Percentiles rank a stretch among this genome's conserved stretches.
Conservation (phyloP, 1,140 invertebrate genomes). For the Tyrophagus putrescentiae region DNA sequence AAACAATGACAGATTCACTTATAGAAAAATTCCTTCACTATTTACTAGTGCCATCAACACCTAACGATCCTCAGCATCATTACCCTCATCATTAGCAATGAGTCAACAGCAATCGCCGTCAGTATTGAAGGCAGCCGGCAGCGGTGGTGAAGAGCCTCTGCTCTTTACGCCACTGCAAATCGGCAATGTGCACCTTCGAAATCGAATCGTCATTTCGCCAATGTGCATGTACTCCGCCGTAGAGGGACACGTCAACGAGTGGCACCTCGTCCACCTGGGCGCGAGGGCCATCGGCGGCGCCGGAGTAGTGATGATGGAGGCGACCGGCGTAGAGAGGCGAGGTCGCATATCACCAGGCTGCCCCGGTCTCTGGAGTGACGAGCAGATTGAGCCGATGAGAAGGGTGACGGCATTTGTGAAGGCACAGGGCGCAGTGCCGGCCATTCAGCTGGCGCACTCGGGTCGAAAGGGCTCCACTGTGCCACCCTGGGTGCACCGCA, state of each 20-base stretch:
- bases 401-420: background rate
- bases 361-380: conserved; percentile 10
- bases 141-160: background rate
- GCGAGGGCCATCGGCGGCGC: conserved; percentile 1
- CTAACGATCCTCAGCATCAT: too few relatives aligned
- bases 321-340: conserved; percentile 12
- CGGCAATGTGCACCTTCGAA: background rate
- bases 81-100: too few relatives aligned
- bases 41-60: too few relatives aligned
- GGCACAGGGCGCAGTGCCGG: background rate
- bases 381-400: background rate
- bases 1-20: too few relatives aligned
- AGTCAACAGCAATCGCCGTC: too few relatives aligned
- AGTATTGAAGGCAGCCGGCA: too few relatives aligned
- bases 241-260: conserved; percentile 5
- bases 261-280: background rate
- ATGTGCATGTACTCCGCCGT: conserved; percentile 8
- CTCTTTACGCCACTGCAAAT: conserved; percentile 2
- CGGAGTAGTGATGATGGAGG: conserved; percentile 13
- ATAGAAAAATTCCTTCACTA: too few relatives aligned
- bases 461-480: background rate
- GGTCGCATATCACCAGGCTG: conserved; percentile 1
- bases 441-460: background rate
- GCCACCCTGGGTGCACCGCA: background rate
- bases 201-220: conserved; percentile 8